Base-by-base conservation (phyloP, 2,113 vertebrate species). In the Melanocharis versteri region DNA sequence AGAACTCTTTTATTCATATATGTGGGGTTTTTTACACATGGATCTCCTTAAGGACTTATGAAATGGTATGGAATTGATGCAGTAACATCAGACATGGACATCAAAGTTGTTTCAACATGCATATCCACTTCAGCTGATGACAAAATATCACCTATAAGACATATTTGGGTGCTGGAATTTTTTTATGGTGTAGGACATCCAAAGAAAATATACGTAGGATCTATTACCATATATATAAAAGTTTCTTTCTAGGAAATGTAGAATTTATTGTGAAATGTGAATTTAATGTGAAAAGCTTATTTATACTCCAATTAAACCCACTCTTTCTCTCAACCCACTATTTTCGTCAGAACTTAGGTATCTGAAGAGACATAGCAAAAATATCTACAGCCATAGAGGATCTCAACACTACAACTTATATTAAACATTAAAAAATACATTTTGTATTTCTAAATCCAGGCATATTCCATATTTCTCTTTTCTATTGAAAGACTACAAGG, bases 21-120 rank as follows among this genome's bases (percentile, higher is more conserved):
- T 18, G 9, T 17, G 31, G n/a, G 1, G 10, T 1, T 15, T 70
- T 84, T 71, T 28, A 35, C 0, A 0, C 31, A 47, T 47, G 13
- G 22, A 31, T 58, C 44, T 78, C 35, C 26, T 42, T 68, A 53
- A 85, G 47, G 33, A 64, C 33, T 68, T 85, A 13, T 2, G 8
- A 89, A 83, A 83, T 51, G 6, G 8, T 53, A 15, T 22, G 56
- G 39, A 64, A 66, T 47, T 66, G 45, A 48, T 81, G 35, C 12
- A 27, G 7, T 28, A 48, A 40, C 28, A 51, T 47, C 57, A 51
- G 35, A 45, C 24, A 40, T 2, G 33, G 23, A 65, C 11, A 70
- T 50, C 3, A 50, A 50, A 80, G 68, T 69, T 72, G 17, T 72
- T 92, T 93, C 31, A 65, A 64, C 24, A 39, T 22, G 19, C 19